These are phyloP conservation scores for Drosophila crucigera DNA, from an alignment of 2,888 invertebrate genomes.

Conservation along the genomic window DNA sequence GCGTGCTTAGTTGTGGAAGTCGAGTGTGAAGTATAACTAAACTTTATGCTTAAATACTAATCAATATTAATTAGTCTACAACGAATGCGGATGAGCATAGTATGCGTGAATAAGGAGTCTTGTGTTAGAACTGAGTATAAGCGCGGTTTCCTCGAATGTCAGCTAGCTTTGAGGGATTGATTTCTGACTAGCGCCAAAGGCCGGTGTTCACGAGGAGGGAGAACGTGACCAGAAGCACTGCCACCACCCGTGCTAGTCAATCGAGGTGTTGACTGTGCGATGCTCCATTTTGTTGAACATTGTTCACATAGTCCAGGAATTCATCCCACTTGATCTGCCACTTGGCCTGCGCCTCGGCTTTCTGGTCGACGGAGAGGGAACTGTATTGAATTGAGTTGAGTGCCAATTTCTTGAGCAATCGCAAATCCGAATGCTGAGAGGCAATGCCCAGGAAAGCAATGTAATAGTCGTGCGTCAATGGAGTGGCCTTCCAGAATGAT, in stretches of 20 bases:
- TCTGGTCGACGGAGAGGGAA: conserved; percentile 86
- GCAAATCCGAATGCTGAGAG: conserved; percentile 89
- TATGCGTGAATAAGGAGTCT: conserved; percentile 6
- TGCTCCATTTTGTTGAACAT: conserved; percentile 16
- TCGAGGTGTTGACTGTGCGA: conserved; percentile 60
- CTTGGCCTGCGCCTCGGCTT: conserved; percentile 85
- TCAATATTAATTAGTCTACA: conserved; percentile 67
- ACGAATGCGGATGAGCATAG: conserved; percentile 35
- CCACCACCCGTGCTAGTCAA: conserved; percentile 82
- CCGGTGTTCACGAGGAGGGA: conserved; percentile 38
- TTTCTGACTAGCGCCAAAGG: conserved; percentile 57
- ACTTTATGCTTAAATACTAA: conserved; percentile 53
- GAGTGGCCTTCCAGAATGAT: conserved; percentile 90
- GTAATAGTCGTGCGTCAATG: conserved; percentile 92
- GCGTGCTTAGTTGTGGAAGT: conserved; percentile 16
- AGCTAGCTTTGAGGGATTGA: conserved; percentile 2
- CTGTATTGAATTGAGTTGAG: conserved; percentile 91
- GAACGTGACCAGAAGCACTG: conserved; percentile 53
- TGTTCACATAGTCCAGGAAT: conserved; percentile 85
- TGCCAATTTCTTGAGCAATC: conserved; percentile 90
- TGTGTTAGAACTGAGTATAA: conserved; percentile 21
- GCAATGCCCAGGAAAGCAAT: conserved; percentile 92
- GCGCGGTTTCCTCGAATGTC: background rate
- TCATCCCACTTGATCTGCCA: conserved; percentile 88
- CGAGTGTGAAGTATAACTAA: conserved; percentile 25